Base-by-base conservation (phyloP, 2,797 vertebrate species). In the Naso thynnoides region DNA sequence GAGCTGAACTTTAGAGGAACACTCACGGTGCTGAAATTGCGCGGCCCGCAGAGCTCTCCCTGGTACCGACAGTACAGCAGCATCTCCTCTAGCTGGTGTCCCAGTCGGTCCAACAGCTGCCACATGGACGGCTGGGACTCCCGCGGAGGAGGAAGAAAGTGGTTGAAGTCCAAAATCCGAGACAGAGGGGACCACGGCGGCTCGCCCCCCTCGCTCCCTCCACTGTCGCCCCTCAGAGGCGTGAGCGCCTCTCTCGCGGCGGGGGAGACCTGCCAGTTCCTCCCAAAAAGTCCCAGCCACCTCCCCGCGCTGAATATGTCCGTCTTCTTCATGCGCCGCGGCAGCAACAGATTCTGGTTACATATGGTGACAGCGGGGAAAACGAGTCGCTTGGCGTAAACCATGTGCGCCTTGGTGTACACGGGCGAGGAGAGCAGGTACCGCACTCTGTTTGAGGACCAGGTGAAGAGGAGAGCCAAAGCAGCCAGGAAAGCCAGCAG, bases 1-100 rank as follows among this genome's bases (percentile, higher is more conserved):
- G 10, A 52, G 3, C 0, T 23, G 24, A 88, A 88, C 77, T 89
- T 82, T 73, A 26, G 41, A 24, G 18, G 76, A 76, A 70, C 64
- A 94, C 95, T 96, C 89, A 96, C 95, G 78, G 95, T 96, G 82
- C 94, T 96, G 92, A 96, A 96, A 89, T 96, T 95, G 47, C 94
- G 94, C 69, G 95, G 94, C 48, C 95, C 95, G 68, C 95, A 96
- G n/a, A 85, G 86, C 80, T 95, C 90, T 26, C 95, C 95, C 64
- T 95, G 95, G 82, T 94, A 96, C 3, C 93, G 93, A 48, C 95
- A 96, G 79, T 91, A 92, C 18, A 96, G 69, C 85, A 96, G 82
- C 95, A 96, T 96, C 86, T 96, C 95, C 87, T 96, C 95, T 50
- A 96, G 86, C 88, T 95, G 95, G 84, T 96, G 95, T 3, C 95